These are phyloP conservation scores for Hippocampus mohnikei DNA, from an alignment of 2,113 vertebrate genomes.

Conservation along the genomic window DNA sequence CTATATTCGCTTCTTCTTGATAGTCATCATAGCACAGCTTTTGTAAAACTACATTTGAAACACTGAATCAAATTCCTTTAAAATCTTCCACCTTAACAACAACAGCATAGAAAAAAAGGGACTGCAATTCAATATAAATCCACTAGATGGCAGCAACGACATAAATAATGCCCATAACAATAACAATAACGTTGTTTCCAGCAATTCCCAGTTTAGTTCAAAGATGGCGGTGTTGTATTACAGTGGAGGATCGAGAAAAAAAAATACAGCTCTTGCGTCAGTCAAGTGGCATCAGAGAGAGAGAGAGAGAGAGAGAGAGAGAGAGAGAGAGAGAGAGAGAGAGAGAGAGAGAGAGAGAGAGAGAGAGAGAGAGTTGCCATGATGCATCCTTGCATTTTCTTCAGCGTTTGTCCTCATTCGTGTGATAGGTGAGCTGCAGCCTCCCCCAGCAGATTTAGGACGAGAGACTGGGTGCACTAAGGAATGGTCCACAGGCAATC, in stretches of 20 bases:
- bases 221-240: constrained; percentile 43
- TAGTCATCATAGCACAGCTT: background rate
- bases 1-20: background rate
- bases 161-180: background rate
- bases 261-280: too few species aligned
- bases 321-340: too few species aligned
- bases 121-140: constrained; percentile 4
- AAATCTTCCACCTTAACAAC: constrained; percentile 64
- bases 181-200: background rate
- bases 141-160: constrained; percentile 47
- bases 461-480: too few species aligned
- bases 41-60: background rate
- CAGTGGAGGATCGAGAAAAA: background rate
- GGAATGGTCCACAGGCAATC: too few species aligned
- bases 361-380: too few species aligned
- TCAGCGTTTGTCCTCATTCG: too few species aligned
- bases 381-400: too few species aligned
- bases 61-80: background rate
- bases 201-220: accelerated
- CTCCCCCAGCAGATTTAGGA: too few species aligned
- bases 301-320: too few species aligned
- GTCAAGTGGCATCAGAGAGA: constrained; percentile 8
- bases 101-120: background rate
- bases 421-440: too few species aligned
- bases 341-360: too few species aligned